A percentile compares a stretch with the other conserved stretches of the same genome.
These are phyloP conservation scores for Erpetoichthys calabaricus DNA, from an alignment of 2,797 vertebrate genomes.

Conservation along the genomic window DNA sequence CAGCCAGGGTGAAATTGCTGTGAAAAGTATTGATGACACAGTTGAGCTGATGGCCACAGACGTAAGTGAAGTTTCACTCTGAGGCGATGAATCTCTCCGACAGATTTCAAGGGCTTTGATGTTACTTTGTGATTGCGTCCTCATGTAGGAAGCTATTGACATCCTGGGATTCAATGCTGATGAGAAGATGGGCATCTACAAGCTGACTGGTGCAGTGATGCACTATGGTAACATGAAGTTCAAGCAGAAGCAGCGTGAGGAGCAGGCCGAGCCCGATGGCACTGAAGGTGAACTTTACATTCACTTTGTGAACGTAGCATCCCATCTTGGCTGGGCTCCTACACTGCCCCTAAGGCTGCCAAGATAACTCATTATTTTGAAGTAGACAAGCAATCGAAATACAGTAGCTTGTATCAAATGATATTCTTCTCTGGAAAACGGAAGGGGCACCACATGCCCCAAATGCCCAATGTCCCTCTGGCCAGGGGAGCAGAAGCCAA, in stretches of 20 bases:
- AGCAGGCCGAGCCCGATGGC: constrained; percentile 73
- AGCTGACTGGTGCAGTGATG: constrained; percentile 72
- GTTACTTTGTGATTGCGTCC: constrained; percentile 3
- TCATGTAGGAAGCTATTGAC: constrained; percentile 60
- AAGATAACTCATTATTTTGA: too few species aligned
- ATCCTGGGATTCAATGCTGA: constrained; percentile 65
- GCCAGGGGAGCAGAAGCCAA: too few species aligned
- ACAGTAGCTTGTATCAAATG: too few species aligned
- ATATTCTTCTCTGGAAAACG: too few species aligned
- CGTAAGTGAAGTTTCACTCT: constrained; percentile 32
- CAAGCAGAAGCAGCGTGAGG: constrained; percentile 76
- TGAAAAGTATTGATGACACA: constrained; percentile 61
- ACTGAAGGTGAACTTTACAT: constrained; percentile 52
- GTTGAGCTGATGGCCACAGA: constrained; percentile 67
- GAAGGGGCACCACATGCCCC: too few species aligned
- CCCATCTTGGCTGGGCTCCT: too few species aligned
- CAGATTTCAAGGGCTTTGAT: too few species aligned
- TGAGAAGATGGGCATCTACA: constrained; percentile 68
- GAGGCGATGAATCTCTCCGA: neutral
- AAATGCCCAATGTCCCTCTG: too few species aligned
- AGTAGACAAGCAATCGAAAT: too few species aligned
- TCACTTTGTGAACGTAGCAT: too few species aligned
- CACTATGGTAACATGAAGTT: constrained; percentile 79
- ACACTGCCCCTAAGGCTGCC: too few species aligned
- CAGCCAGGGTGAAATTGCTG: constrained; percentile 63